A percentile compares a stretch with the other conserved stretches of the same genome.
Conservation (phyloP, 2,113 vertebrate species). For the Actinemys pallida region DNA sequence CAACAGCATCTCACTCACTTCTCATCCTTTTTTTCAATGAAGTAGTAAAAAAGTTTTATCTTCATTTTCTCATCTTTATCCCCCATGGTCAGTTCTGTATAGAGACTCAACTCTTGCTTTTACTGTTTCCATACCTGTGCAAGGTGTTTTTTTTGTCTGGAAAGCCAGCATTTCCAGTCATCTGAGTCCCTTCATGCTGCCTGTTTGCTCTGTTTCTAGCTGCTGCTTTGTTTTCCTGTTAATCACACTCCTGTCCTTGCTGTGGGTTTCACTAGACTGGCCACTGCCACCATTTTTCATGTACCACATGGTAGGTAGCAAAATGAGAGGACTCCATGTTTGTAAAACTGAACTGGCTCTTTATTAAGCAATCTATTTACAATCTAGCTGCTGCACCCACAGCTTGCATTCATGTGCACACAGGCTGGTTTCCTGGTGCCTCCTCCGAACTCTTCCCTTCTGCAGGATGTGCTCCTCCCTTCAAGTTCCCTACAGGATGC, state of each 20-base stretch:
- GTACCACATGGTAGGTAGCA: background rate
- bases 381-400: background rate
- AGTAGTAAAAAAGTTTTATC: background rate
- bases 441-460: background rate
- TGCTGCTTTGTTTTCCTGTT: background rate
- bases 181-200: accelerated
- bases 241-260: background rate
- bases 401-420: background rate
- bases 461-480: background rate
- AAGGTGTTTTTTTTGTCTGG: background rate
- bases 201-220: background rate
- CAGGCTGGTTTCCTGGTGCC: background rate
- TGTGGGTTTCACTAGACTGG: background rate
- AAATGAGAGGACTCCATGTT: background rate
- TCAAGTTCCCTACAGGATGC: background rate
- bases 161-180: background rate
- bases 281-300: background rate
- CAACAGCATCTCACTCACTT: background rate
- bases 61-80: background rate
- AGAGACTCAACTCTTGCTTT: background rate
- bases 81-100: background rate
- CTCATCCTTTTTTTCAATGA: background rate
- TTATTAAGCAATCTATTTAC: background rate
- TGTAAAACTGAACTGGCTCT: background rate
- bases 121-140: background rate